These are phyloP conservation scores for Cuculus canorus DNA, from an alignment of 2,797 vertebrate genomes.

Conservation along the genomic window DNA sequence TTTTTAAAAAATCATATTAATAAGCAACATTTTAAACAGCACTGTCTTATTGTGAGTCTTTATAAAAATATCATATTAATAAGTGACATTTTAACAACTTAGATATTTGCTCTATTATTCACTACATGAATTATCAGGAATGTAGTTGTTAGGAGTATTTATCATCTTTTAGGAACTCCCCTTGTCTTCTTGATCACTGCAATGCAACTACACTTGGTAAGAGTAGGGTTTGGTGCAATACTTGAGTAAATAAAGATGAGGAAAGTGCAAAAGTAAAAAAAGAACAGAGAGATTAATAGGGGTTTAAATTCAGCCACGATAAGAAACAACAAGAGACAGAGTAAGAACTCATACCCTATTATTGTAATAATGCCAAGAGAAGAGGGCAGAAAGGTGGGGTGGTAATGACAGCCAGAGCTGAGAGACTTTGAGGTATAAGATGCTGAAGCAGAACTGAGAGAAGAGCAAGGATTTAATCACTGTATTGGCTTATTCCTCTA, in stretches of 20 bases:
- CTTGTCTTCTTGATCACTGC: background rate
- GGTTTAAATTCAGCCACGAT: background rate
- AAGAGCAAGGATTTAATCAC: slow-evolving; percentile 63
- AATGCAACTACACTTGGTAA: background rate
- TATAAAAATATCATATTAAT: background rate
- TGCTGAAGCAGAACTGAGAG: background rate
- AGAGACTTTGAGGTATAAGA: background rate
- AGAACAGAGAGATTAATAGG: background rate
- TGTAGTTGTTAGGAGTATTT: background rate
- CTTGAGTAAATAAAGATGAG: background rate
- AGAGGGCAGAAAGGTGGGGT: background rate
- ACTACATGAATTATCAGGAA: background rate
- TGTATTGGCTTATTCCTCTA: slow-evolving; percentile 70
- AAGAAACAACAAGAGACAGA: background rate
- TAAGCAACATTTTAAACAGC: background rate
- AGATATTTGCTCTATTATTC: background rate
- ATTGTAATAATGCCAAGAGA: background rate
- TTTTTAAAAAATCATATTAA: background rate
- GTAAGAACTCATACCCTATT: background rate
- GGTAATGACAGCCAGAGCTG: background rate
- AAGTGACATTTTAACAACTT: background rate
- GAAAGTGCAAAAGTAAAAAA: background rate
- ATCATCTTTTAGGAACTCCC: background rate
- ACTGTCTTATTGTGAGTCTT: background rate
- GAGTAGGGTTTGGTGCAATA: background rate